Percentiles rank a stretch among this genome's conserved stretches.
Evolutionary conservation across 2,888 invertebrate species (phyloP).

Genomic region (Xanthorhoe designata): DNA sequence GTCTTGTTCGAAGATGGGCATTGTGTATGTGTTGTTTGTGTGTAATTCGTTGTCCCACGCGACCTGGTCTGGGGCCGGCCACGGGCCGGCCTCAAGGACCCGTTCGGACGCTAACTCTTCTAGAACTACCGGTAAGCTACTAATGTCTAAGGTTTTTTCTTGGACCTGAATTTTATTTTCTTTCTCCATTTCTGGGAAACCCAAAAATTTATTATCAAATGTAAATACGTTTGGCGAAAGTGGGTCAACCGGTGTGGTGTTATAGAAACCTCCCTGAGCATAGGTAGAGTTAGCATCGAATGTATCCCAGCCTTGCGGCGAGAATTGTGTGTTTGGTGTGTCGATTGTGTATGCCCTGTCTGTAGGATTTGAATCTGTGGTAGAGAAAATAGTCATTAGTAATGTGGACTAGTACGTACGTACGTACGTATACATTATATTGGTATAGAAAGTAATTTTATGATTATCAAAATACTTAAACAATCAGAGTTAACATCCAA

Average conservation of each 20-base stretch:
- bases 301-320: slow-evolving; percentile 76
- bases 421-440: neutral
- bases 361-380: slow-evolving; percentile 68
- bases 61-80: slow-evolving; percentile 57
- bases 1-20: slow-evolving; percentile 75
- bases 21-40: slow-evolving; percentile 58
- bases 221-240: slow-evolving; percentile 63
- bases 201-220: slow-evolving; percentile 56
- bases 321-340: slow-evolving; percentile 76
- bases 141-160: slow-evolving; percentile 72
- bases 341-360: slow-evolving; percentile 75
- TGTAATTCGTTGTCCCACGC: slow-evolving; percentile 59
- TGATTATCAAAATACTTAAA: too few relatives aligned
- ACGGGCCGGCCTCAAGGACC: slow-evolving; percentile 57
- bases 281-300: slow-evolving; percentile 71
- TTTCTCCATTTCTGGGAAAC: slow-evolving; percentile 47
- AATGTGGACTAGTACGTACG: neutral
- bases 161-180: slow-evolving; percentile 59
- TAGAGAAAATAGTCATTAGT: slow-evolving; percentile 28
- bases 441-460: too few relatives aligned
- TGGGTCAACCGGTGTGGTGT: slow-evolving; percentile 60
- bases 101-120: slow-evolving; percentile 67
- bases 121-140: slow-evolving; percentile 72
- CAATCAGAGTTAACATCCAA: too few relatives aligned
- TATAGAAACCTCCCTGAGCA: slow-evolving; percentile 65